Evolutionary conservation across 2,888 invertebrate species (phyloP).

Genomic region (Dicyrtomina minuta): DNA sequence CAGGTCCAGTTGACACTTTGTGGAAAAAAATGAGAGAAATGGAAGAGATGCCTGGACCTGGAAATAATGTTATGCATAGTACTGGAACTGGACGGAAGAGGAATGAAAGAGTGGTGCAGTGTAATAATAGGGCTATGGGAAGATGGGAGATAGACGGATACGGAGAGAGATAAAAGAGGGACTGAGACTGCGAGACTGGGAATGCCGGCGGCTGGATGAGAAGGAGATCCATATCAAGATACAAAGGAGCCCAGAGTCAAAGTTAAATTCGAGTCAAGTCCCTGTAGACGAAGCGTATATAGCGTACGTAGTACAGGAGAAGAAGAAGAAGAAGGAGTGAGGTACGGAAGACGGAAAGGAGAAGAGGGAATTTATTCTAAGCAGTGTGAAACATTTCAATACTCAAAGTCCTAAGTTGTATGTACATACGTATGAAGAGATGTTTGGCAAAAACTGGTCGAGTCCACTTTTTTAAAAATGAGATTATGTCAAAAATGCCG

Average conservation of each 20-base stretch:
- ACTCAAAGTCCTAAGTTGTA: no score
- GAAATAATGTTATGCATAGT: no score
- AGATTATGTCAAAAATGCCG: no score
- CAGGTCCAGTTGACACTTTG: no score
- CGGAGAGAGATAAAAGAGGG: not conserved
- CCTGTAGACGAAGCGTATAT: not conserved
- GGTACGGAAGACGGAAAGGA: not conserved
- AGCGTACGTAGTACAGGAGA: not conserved
- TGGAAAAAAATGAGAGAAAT: no score
- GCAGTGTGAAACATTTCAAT: no score
- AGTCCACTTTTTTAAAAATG: no score
- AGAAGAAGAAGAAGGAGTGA: not conserved
- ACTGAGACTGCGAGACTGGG: not conserved
- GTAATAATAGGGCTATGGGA: no score
- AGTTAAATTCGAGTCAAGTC: not conserved
- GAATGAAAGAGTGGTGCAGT: no score
- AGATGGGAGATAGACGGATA: not conserved
- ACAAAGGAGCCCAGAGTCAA: not conserved
- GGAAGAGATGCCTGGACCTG: no score
- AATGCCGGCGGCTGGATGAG: slow-evolving; percentile 16
- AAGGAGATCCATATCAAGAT: slow-evolving; percentile 19
- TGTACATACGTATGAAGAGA: not conserved
- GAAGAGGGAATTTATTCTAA: not conserved
- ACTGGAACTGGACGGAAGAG: no score
- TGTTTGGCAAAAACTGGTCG: no score